Base-by-base conservation (phyloP, 2,888 invertebrate species). In the Trissonchulus latispiculum region DNA sequence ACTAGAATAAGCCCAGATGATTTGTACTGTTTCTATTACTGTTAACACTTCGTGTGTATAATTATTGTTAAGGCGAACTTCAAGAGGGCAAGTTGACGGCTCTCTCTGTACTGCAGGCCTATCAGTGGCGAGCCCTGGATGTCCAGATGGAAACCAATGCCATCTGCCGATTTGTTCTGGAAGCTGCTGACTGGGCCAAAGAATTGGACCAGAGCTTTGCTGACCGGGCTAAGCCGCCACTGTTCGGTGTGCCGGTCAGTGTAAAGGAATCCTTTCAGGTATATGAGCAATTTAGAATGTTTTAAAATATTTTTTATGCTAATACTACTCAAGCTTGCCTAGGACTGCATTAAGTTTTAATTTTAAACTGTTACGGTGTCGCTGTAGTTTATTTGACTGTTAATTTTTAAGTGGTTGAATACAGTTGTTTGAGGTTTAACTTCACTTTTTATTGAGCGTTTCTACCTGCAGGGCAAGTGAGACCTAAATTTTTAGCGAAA, bases 1-100 rank as follows among this genome's bases (percentile, higher is more conserved):
- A n/a, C n/a, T n/a, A n/a, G 85, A 78, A 88, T 87, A 80, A 91
- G 94, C 71, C 84, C 87, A 78, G 83, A 93, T 1, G 89, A 92
- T 82, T 90, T 91, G 0, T 84, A 85, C 67, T 87, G 90, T 76
- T 86, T 86, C 78, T 61, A 70, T n/a, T 59, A n/a, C 15, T n/a
- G 15, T 59, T 15, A 15, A 15, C n/a, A 59, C 59, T 59, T 59
- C 59, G 15, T 15, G n/a, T 59, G 59, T 15, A n/a, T 59, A 15
- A 15, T 59, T 15, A n/a, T n/a, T n/a, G n/a, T n/a, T n/a, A n/a
- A 15, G 59, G 15, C n/a, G 15, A 59, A n/a, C 59, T n/a, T 59
- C 15, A n/a, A 59, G 15, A n/a, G 15, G 59, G 15, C 59, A 15
- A 59, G 59, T 59, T 59, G n/a, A n/a, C n/a, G n/a, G n/a, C n/a